Conservation (phyloP, 2,113 vertebrate genomes). For the Oncorhynchus keta region DNA sequence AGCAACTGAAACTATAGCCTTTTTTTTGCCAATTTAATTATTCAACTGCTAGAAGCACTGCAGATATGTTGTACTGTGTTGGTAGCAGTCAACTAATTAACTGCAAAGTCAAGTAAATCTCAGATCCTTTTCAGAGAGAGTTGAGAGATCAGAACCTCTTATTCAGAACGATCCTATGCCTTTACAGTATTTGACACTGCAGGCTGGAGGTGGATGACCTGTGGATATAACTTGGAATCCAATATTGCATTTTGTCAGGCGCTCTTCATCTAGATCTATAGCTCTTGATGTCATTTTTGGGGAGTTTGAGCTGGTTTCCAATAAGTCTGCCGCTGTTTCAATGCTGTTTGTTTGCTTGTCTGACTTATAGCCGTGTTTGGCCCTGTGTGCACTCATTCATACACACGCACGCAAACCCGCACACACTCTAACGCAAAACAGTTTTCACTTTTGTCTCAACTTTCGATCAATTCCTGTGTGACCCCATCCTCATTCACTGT, state of each 20-base stretch:
- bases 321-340: neutral
- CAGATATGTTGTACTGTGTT: neutral
- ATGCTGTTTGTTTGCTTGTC: neutral
- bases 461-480: neutral
- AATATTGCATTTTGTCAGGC: neutral
- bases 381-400: neutral
- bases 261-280: neutral
- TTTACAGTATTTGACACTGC: too few relatives aligned
- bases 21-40: too few relatives aligned
- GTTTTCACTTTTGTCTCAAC: neutral
- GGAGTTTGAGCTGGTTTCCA: neutral
- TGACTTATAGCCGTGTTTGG: neutral
- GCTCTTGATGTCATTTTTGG: neutral
- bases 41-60: neutral
- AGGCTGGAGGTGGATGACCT: neutral
- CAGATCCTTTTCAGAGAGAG: conserved; percentile 2
- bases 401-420: neutral
- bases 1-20: too few relatives aligned
- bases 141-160: neutral
- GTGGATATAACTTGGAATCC: neutral
- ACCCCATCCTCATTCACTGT: conserved; percentile 2
- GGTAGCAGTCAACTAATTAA: conserved; percentile 12
- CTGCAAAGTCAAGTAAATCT: neutral
- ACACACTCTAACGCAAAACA: neutral
- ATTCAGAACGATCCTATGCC: too few relatives aligned